Base-by-base conservation (phyloP, 1,140 invertebrate species). In the Lerema accius region DNA sequence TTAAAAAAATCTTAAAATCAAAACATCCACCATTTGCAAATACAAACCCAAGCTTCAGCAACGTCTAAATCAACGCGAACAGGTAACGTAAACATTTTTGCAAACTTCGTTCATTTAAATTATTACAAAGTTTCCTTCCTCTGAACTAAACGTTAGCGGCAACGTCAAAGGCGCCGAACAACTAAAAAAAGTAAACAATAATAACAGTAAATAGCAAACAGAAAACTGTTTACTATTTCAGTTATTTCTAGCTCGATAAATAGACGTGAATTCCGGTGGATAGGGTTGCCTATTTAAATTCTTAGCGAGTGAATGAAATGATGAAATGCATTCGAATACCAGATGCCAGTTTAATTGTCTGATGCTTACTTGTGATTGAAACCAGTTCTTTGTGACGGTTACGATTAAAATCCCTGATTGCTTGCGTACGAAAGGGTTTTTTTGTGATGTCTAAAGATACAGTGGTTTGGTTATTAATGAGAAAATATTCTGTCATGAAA, bases 201-300 rank as follows among this genome's bases (percentile, higher is more conserved):
- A 71, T 67, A 67, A 69, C 63, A 65, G 56, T 56, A 64, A 66
- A 76, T 70, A 75, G 68, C 76, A 77, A 78, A 77, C 70, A 73
- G 62, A 68, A 67, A 68, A 71, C 64, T 82, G 78, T 80, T 80
- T 80, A 82, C 72, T 71, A 76, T 77, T 73, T 69, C 65, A 74
- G 75, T 80, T 80, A 80, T 80, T 78, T 80, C 69, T 71, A 76
- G 73, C 71, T 76, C 71, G 63, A 74, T 78, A 76, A 78, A 80
- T 78, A 78, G 56, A 61, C 60, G 66, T 46, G 55, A 56, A 39
- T 66, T 59, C 56, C 43, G 56, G 56, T 35, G 26, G 39, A 48
- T 59, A 59, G 56, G 56, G 56, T 19, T 59, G 16, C 1, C 43
- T 35, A 59, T 59, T 59, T 37, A 48, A 48, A 59, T 59, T 49